Evolutionary conservation across 2,888 invertebrate genomes (phyloP).

Genomic region (Agrochola lota): DNA sequence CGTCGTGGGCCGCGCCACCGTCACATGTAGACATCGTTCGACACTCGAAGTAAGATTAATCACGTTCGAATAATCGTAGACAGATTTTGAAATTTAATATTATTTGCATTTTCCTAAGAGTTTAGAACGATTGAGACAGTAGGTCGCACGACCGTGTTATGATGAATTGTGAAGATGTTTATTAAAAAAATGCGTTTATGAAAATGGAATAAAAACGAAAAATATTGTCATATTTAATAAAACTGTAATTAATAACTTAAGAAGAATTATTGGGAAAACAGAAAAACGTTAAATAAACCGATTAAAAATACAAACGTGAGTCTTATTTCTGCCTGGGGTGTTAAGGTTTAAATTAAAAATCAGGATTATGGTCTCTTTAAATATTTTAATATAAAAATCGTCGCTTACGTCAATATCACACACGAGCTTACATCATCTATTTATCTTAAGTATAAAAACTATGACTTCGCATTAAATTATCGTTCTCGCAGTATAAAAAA

Average conservation of each 20-base stretch:
- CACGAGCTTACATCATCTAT: conserved; percentile 90
- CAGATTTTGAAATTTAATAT: conserved; percentile 89
- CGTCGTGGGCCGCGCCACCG: conserved; percentile 67
- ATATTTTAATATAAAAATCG: conserved; percentile 89
- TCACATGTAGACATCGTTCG: conserved; percentile 83
- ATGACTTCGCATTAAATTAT: conserved; percentile 90
- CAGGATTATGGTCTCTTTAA: conserved; percentile 74
- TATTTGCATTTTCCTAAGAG: conserved; percentile 90
- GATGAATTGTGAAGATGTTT: conserved; percentile 90
- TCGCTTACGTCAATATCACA: conserved; percentile 90
- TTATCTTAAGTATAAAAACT: conserved; percentile 90
- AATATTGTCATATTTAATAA: conserved; percentile 89
- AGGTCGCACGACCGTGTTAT: conserved; percentile 90
- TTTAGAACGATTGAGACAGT: conserved; percentile 90
- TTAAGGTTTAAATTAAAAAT: conserved; percentile 61
- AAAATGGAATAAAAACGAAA: conserved; percentile 90
- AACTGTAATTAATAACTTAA: conserved; percentile 90
- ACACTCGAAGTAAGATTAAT: conserved; percentile 88
- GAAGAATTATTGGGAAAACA: conserved; percentile 89
- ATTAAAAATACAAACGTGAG: conserved; percentile 87
- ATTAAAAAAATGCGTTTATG: conserved; percentile 90
- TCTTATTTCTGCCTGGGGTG: conserved; percentile 75
- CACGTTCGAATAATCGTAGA: conserved; percentile 89
- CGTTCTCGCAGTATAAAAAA: conserved; percentile 87
- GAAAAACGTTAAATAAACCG: conserved; percentile 90